Percentiles rank a stretch among this genome's conserved stretches.
phyloP scores from a whole-genome alignment of 2,888 invertebrate species.

The Eupithecia vulgata region DNA sequence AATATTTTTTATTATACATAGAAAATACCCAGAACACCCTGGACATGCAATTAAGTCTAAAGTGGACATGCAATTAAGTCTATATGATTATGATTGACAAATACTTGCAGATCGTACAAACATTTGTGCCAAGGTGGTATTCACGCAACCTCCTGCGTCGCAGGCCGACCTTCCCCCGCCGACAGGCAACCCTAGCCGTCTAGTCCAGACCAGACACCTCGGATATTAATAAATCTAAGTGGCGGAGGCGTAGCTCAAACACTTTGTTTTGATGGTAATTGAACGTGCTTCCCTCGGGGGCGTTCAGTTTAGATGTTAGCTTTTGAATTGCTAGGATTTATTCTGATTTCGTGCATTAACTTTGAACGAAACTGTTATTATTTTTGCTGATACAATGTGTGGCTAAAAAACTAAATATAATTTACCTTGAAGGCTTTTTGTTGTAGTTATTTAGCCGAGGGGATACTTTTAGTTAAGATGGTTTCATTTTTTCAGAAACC shows the following conservation, averaged over 20 bases:
- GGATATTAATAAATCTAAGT: slow-evolving; percentile 42
- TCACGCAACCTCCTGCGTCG: too few species aligned
- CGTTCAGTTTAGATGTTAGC: slow-evolving; percentile 4
- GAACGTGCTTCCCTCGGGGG: slow-evolving; percentile 11
- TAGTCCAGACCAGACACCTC: slow-evolving; percentile 33
- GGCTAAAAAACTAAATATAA: background rate
- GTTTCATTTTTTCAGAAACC: too few species aligned
- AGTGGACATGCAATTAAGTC: too few species aligned
- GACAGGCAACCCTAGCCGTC: slow-evolving; percentile 5
- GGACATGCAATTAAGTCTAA: too few species aligned
- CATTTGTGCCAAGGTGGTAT: too few species aligned
- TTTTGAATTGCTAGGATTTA: slow-evolving; percentile 2
- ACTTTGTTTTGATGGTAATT: slow-evolving; percentile 32
- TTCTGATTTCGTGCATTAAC: background rate
- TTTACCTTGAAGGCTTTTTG: background rate
- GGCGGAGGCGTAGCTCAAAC: slow-evolving; percentile 22
- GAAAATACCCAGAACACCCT: too few species aligned
- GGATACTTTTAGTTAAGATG: too few species aligned
- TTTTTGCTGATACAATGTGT: background rate
- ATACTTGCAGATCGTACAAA: too few species aligned
- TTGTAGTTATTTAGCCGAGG: background rate
- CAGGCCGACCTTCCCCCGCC: too few species aligned
- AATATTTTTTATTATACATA: too few species aligned
- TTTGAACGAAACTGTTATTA: background rate
- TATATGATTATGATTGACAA: too few species aligned